These are phyloP conservation scores for Drosophila villosipedis DNA, from an alignment of 2,888 invertebrate species.

Conservation along the genomic window DNA sequence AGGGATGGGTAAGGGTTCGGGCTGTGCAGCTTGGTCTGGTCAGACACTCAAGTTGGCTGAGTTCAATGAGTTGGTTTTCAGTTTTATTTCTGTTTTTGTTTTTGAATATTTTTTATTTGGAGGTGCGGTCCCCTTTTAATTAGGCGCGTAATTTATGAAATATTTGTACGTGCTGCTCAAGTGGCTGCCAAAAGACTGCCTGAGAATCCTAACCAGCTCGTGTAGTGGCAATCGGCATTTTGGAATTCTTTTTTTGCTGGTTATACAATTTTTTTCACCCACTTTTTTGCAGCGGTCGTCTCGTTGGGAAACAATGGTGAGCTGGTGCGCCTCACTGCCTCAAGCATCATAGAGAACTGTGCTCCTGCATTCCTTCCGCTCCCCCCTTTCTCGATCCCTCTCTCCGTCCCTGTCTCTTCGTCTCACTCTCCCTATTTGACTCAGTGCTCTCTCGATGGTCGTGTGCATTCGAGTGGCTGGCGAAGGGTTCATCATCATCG, in stretches of 20 bases:
- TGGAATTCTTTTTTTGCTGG: conserved; percentile 9
- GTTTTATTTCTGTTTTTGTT: conserved; percentile 7
- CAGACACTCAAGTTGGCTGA: conserved; percentile 70
- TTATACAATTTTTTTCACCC: conserved; percentile 56
- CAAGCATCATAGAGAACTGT: conserved; percentile 55
- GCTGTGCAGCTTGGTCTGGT: conserved; percentile 59
- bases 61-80: conserved; percentile 63
- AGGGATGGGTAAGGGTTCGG: neutral
- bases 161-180: conserved; percentile 73
- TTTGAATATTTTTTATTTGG: neutral
- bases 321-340: conserved; percentile 49
- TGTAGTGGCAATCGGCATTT: conserved; percentile 59
- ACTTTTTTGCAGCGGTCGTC: conserved; percentile 63
- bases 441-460: conserved; percentile 22
- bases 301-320: conserved; percentile 52
- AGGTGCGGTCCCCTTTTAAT: conserved; percentile 64
- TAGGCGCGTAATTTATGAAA: conserved; percentile 79
- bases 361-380: conserved; percentile 6
- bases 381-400: neutral
- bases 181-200: conserved; percentile 71
- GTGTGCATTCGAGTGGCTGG: conserved; percentile 68
- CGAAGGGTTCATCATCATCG: conserved; percentile 79
- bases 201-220: conserved; percentile 52
- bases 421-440: conserved; percentile 23
- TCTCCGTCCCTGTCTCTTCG: neutral